These are phyloP conservation scores for Diphyllodes magnificus DNA, from an alignment of 2,113 vertebrate species.

Conservation along the genomic window DNA sequence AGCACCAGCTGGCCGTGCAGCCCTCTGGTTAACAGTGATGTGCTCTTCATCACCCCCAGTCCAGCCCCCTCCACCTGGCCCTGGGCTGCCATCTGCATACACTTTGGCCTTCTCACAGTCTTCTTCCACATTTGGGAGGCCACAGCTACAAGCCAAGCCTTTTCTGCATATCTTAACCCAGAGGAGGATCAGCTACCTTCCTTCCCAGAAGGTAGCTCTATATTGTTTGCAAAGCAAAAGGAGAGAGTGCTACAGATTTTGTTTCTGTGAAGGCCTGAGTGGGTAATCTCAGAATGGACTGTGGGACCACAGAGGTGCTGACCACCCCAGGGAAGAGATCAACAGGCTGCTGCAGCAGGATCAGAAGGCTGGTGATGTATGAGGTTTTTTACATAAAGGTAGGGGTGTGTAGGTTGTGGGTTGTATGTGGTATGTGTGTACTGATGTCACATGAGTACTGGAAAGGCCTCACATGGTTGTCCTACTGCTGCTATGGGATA, in stretches of 20 bases:
- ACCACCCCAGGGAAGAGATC: not conserved
- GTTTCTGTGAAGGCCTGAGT: not conserved
- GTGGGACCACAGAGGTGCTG: not conserved
- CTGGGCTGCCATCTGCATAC: not conserved
- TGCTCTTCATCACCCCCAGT: not conserved
- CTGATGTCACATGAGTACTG: not conserved
- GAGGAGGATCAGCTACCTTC: not conserved
- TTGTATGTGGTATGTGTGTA: not conserved
- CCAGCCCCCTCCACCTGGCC: not conserved
- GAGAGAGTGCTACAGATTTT: not conserved
- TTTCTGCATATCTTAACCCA: not conserved
- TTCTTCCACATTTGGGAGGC: not conserved
- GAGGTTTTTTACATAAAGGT: not conserved
- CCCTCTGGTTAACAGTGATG: not conserved
- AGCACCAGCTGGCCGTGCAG: not conserved
- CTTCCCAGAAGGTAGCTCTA: not conserved
- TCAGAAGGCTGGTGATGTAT: not conserved
- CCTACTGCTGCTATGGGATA: not conserved
- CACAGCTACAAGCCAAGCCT: not conserved
- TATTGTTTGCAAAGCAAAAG: not conserved
- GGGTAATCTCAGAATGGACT: not conserved
- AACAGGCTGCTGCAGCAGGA: not conserved
- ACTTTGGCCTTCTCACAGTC: not conserved
- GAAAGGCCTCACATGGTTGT: not conserved
- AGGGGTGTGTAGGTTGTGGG: not conserved